Conservation (phyloP, 2,797 vertebrate species). For the Mormyrus hasselquistii region DNA sequence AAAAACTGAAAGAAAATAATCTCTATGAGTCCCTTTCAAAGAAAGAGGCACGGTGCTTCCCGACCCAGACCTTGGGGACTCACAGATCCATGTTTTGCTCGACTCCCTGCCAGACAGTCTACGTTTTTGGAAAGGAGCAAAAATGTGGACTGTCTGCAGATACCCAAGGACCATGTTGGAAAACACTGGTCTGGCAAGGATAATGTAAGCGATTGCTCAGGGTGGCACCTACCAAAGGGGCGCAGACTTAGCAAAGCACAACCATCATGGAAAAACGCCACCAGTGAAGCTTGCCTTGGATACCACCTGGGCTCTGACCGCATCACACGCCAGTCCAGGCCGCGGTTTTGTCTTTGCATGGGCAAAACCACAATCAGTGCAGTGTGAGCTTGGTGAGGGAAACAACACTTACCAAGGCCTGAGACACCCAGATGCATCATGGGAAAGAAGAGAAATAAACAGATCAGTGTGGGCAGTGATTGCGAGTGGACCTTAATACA, state of each 20-base stretch:
- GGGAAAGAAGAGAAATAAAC: conserved; percentile 47
- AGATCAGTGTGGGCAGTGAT: conserved; percentile 47
- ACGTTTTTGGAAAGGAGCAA: neutral
- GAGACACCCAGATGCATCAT: conserved; percentile 53
- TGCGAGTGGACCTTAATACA: neutral
- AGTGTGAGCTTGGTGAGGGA: neutral
- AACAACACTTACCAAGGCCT: conserved; percentile 82
- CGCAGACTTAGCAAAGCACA: neutral
- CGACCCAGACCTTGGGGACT: neutral
- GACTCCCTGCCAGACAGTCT: neutral
- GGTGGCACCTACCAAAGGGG: neutral
- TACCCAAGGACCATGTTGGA: neutral
- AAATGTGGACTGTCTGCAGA: neutral
- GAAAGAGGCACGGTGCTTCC: neutral
- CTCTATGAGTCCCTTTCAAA: neutral
- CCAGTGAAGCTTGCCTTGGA: neutral
- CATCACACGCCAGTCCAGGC: neutral
- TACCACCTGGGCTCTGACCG: neutral
- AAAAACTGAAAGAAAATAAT: neutral
- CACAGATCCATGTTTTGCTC: neutral
- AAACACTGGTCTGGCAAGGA: neutral
- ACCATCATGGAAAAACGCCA: neutral
- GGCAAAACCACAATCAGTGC: conserved; percentile 5
- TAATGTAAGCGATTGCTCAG: neutral
- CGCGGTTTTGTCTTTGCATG: neutral